phyloP scores from a whole-genome alignment of 2,113 vertebrate genomes.

The Alethe castanea region DNA sequence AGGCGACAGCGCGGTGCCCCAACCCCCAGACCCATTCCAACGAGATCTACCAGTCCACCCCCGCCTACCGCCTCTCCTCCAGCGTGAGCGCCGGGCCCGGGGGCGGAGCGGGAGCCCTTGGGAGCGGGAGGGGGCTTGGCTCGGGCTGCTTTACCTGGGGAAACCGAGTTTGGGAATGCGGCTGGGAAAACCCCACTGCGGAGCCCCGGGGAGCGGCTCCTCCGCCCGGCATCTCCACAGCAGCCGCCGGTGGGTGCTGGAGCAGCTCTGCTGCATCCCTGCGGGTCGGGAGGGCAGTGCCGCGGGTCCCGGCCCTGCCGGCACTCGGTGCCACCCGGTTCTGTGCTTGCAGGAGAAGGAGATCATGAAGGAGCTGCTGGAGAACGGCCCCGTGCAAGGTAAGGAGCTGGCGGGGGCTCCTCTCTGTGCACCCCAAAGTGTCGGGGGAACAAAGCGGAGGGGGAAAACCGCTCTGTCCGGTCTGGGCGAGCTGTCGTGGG shows the following conservation, averaged over 20 bases:
- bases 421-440: fast-evolving
- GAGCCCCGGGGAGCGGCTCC: neutral
- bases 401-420: neutral
- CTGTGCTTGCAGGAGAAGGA: constrained; percentile 85
- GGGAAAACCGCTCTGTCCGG: fast-evolving
- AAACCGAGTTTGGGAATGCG: neutral
- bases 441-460: fast-evolving
- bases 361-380: constrained; percentile 96
- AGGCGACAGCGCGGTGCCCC: constrained; percentile 89
- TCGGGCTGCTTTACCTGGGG: neutral
- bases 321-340: neutral
- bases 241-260: neutral
- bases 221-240: fast-evolving
- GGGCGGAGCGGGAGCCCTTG: neutral
- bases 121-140: neutral
- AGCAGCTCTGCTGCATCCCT: neutral
- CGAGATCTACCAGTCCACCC: constrained; percentile 95
- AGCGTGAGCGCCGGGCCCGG: constrained; percentile 71
- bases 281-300: neutral
- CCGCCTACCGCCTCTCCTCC: constrained; percentile 90
- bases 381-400: constrained; percentile 98
- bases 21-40: constrained; percentile 82
- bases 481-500: fast-evolving
- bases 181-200: neutral
- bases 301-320: fast-evolving